These are phyloP conservation scores for Sander lucioperca DNA, from an alignment of 2,113 vertebrate species.

Conservation along the genomic window DNA sequence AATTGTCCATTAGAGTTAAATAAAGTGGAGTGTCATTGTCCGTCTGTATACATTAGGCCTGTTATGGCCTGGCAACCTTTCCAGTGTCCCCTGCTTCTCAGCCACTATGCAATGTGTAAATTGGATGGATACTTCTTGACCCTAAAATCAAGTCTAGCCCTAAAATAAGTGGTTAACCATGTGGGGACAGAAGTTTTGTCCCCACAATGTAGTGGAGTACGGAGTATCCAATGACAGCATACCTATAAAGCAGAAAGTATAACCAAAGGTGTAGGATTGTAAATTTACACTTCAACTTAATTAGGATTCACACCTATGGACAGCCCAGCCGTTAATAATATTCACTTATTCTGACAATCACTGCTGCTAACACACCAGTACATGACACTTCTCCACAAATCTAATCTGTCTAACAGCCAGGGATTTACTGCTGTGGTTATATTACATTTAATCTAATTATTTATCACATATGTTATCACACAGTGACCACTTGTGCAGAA, in stretches of 20 bases:
- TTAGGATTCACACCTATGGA: conserved; percentile 11
- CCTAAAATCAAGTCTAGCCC: not conserved
- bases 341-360: not conserved
- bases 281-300: not conserved
- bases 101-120: not conserved
- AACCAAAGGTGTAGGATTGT: not conserved
- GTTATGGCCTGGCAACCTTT: not conserved
- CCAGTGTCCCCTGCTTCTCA: not conserved
- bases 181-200: not conserved
- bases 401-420: not conserved
- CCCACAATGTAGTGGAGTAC: not conserved
- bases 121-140: not conserved
- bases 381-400: not conserved
- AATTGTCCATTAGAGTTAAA: not conserved
- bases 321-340: not conserved
- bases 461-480: not conserved
- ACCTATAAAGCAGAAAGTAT: not conserved
- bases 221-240: not conserved
- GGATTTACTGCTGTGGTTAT: conserved; percentile 1
- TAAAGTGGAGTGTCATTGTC: not conserved
- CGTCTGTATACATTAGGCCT: not conserved
- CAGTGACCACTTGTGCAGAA: not conserved
- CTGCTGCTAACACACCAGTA: not conserved
- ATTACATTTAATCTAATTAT: not conserved
- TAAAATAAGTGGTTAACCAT: not conserved